These are phyloP conservation scores for Troides helena DNA, from an alignment of 2,888 invertebrate genomes.

Conservation along the genomic window DNA sequence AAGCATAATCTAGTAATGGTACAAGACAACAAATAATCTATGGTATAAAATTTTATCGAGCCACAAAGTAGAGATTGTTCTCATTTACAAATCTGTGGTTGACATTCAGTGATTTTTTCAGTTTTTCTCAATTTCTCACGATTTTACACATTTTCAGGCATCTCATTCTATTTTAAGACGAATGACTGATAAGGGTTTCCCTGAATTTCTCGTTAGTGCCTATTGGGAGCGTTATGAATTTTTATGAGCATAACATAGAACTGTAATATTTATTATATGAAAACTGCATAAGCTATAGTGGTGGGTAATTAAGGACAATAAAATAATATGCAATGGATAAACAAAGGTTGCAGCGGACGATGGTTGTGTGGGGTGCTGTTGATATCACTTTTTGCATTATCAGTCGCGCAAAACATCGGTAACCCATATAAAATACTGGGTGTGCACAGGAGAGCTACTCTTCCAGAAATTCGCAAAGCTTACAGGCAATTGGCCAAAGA, in stretches of 20 bases:
- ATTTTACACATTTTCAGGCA: conserved; percentile 63
- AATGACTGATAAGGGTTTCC: conserved; percentile 69
- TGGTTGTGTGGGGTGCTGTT: conserved; percentile 58
- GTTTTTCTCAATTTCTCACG: conserved; percentile 61
- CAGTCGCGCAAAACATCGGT: conserved; percentile 75
- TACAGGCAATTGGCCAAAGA: conserved; percentile 94
- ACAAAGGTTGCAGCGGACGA: conserved; percentile 60
- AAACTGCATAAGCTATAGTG: conserved; percentile 47
- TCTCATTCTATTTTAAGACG: conserved; percentile 74
- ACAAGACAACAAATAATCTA: no score
- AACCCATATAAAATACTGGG: conserved; percentile 94
- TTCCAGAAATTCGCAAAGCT: conserved; percentile 91
- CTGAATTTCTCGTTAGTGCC: conserved; percentile 46
- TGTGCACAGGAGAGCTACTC: conserved; percentile 85
- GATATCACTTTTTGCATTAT: conserved; percentile 48
- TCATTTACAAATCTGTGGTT: conserved; percentile 19
- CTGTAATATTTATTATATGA: conserved; percentile 53
- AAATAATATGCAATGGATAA: conserved; percentile 74
- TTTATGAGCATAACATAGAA: conserved; percentile 40
- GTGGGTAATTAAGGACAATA: conserved; percentile 42
- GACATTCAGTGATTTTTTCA: conserved; percentile 42
- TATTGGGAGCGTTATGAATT: conserved; percentile 51
- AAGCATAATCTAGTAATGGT: no score
- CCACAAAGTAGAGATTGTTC: neutral
- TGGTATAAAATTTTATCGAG: no score